Evolutionary conservation across 1,140 invertebrate species (phyloP), one percentile per base, ranked within the genome.

Genomic region (Drosophila baimaii): DNA sequence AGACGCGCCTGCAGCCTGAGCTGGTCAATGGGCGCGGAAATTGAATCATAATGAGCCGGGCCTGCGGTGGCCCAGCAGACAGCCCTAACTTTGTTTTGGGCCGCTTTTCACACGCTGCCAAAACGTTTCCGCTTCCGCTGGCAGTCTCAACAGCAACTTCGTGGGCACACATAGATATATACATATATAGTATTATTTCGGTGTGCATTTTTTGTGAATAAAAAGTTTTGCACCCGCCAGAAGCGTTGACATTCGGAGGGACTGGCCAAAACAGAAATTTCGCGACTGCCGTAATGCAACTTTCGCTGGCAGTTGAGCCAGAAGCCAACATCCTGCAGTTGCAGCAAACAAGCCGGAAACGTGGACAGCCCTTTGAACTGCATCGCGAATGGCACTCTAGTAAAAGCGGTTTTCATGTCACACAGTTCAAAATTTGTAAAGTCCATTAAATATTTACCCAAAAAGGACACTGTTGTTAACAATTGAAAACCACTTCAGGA

Each of bases 21-120:
- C 35, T 41, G 35, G 19, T 31, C 31, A 56, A 41, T 68, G 47
- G 47, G 15, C 44, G 21, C 31, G 39, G 64, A 72, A 78, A 78
- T 78, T 62, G 76, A 78, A 78, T 78, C 77, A 71, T 72, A 71
- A 56, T 78, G 75, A 72, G 69, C 59, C 75, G 39, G 51, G 37
- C 59, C 56, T 72, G 57, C 10, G 51, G 49, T 54, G 15, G 35
- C 35, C 46, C 25, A 17, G 54, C 76, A 70, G 72, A 64, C 68
- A 73, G 77, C 37, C 62, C 65, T 89, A 80, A 89, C 84, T 88
- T 89, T 89, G 83, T 88, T 86, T 88, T 74, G 39, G 77, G 79
- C 71, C 64, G 70, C 70, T 72, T 86, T 86, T 88, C 82, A 79
- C 82, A 88, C 82, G 83, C 79, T 83, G 83, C 83, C 83, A 86